These are phyloP conservation scores for Cirrhinus molitorella DNA, from an alignment of 2,797 vertebrate genomes.

Conservation along the genomic window DNA sequence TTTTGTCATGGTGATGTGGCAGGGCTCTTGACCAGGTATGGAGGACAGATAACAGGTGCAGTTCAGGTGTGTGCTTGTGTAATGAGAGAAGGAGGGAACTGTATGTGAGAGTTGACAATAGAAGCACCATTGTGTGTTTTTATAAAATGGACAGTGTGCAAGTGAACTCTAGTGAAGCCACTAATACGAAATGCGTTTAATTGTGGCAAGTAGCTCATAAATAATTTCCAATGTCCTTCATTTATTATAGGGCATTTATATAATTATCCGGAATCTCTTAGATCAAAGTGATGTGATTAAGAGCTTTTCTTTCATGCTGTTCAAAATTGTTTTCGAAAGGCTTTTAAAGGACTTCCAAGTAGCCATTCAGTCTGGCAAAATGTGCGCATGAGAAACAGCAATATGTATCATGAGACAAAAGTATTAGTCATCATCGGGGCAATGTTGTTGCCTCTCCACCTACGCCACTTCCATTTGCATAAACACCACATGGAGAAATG, in stretches of 20 bases:
- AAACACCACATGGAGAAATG: conserved; percentile 64
- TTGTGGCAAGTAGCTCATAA: conserved; percentile 9
- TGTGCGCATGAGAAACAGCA: conserved; percentile 27
- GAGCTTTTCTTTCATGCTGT: conserved; percentile 1
- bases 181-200: conserved; percentile 6
- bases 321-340: conserved; percentile 7
- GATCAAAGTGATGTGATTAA: conserved; percentile 21
- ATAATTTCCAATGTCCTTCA: conserved; percentile 2
- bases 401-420: conserved; percentile 41
- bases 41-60: conserved; percentile 28
- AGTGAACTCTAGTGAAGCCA: conserved; percentile 35
- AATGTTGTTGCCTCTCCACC: conserved; percentile 64
- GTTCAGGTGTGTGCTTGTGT: conserved; percentile 44
- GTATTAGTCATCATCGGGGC: conserved; percentile 56
- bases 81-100: conserved; percentile 54
- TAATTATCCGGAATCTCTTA: conserved; percentile 11
- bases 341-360: conserved; percentile 18
- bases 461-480: conserved; percentile 70
- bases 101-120: conserved; percentile 46
- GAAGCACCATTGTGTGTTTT: conserved; percentile 45
- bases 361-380: conserved; percentile 11
- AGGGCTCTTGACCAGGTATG: conserved; percentile 32
- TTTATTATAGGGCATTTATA: conserved; percentile 4
- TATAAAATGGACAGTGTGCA: conserved; percentile 35
- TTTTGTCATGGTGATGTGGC: conserved; percentile 7